phyloP scores from a whole-genome alignment of 2,888 invertebrate species.

The Beris chalybata region DNA sequence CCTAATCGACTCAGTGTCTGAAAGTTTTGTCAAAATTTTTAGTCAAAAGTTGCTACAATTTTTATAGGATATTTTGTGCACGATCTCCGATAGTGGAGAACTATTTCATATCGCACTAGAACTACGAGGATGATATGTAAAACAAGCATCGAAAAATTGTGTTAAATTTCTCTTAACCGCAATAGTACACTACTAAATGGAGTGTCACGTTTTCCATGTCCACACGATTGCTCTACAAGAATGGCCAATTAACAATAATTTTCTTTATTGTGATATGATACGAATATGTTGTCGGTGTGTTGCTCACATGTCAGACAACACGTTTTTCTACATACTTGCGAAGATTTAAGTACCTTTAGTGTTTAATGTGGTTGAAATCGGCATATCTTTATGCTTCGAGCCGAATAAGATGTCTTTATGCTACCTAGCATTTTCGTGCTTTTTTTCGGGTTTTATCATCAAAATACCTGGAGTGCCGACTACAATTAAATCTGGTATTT shows the following conservation, averaged over 20 bases:
- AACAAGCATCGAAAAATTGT: background rate
- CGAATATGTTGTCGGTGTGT: background rate
- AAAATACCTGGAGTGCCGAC: background rate
- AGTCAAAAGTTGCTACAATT: no score
- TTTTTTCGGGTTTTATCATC: background rate
- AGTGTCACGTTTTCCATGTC: constrained; percentile 28
- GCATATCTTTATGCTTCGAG: no score
- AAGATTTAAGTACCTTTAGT: background rate
- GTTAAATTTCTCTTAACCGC: constrained; percentile 28
- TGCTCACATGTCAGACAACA: background rate
- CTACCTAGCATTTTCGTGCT: no score
- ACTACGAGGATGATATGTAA: no score
- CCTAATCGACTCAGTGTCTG: no score
- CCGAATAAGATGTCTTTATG: no score
- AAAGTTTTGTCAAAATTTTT: no score
- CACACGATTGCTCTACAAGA: constrained; percentile 24
- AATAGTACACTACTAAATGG: constrained; percentile 19
- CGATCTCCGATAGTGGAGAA: no score
- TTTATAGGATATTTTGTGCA: no score
- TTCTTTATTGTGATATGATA: constrained; percentile 31
- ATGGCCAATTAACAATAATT: constrained; percentile 32
- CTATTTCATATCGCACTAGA: no score
- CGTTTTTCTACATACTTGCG: background rate
- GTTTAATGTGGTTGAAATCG: no score
- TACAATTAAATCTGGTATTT: background rate